A percentile compares a stretch with the other conserved stretches of the same genome.
These are phyloP conservation scores for Syngnathus acus DNA, from an alignment of 2,797 vertebrate genomes.

Conservation along the genomic window DNA sequence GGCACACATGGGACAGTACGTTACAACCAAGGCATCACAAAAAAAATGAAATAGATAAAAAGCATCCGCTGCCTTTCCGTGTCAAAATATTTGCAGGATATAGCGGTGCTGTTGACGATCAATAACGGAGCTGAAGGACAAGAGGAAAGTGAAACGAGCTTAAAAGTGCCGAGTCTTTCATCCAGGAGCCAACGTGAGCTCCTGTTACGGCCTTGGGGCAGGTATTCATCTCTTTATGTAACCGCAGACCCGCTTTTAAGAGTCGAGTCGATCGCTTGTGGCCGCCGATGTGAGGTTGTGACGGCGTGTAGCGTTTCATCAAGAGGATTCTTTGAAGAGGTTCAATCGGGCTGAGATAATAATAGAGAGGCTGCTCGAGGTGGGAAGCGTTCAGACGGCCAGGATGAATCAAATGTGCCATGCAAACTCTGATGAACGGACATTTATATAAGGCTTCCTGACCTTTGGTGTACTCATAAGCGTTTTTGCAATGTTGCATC, in stretches of 20 bases:
- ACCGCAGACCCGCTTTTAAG: constrained; percentile 35
- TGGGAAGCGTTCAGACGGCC: background rate
- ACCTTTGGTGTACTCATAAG: background rate
- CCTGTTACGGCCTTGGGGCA: constrained; percentile 37
- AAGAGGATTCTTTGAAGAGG: constrained; percentile 45
- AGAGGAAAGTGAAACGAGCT: constrained; percentile 28
- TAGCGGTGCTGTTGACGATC: background rate
- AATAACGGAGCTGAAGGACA: constrained; percentile 22
- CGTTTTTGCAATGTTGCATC: background rate
- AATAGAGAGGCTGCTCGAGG: constrained; percentile 30
- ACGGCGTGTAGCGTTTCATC: constrained; percentile 41
- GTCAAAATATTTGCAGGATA: background rate
- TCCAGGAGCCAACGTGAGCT: constrained; percentile 25
- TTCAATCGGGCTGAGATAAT: constrained; percentile 47
- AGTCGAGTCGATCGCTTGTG: constrained; percentile 34
- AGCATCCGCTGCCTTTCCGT: too few species aligned
- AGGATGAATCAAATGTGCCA: constrained; percentile 27
- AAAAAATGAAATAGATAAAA: too few species aligned
- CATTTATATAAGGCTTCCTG: background rate
- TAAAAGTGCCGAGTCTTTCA: constrained; percentile 25
- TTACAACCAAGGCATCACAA: too few species aligned
- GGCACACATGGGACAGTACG: too few species aligned
- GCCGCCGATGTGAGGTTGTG: constrained; percentile 17
- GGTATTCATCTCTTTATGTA: constrained; percentile 38
- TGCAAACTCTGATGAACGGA: constrained; percentile 10